A percentile compares a stretch with the other conserved stretches of the same genome.
phyloP scores from a whole-genome alignment of 2,113 vertebrate genomes.

The Catagonus wagneri region DNA sequence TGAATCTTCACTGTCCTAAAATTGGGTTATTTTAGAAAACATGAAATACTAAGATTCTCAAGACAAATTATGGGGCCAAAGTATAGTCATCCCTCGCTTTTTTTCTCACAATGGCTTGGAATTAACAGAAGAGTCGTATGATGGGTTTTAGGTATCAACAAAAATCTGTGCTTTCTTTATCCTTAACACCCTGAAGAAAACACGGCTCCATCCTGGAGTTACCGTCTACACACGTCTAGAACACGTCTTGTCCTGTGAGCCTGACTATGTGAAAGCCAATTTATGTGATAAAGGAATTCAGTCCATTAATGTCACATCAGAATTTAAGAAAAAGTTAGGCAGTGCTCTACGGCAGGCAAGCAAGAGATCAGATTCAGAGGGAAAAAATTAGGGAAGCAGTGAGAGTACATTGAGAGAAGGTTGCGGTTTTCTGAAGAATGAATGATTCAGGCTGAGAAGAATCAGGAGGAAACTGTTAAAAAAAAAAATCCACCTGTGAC shows the following conservation, averaged over 20 bases:
- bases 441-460: neutral
- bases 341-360: neutral
- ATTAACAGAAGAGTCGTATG: slow-evolving; percentile 60
- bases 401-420: neutral
- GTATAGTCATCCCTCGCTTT: neutral
- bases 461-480: neutral
- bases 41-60: neutral
- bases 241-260: neutral
- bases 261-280: neutral
- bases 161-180: slow-evolving; percentile 28
- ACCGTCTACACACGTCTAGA: neutral
- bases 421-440: neutral
- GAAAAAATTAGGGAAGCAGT: neutral
- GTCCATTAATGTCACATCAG: neutral
- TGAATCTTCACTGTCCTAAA: neutral
- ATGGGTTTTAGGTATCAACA: neutral
- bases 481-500: neutral
- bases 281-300: neutral
- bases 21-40: slow-evolving; percentile 41
- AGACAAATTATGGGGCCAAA: neutral
- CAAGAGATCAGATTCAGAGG: neutral
- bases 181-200: slow-evolving; percentile 44
- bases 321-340: neutral
- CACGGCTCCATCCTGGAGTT: neutral
- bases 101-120: slow-evolving; percentile 66